Evolutionary conservation across 2,797 vertebrate genomes (phyloP), one percentile per base, ranked within the genome.

Genomic region (Enteromius argenteus): DNA sequence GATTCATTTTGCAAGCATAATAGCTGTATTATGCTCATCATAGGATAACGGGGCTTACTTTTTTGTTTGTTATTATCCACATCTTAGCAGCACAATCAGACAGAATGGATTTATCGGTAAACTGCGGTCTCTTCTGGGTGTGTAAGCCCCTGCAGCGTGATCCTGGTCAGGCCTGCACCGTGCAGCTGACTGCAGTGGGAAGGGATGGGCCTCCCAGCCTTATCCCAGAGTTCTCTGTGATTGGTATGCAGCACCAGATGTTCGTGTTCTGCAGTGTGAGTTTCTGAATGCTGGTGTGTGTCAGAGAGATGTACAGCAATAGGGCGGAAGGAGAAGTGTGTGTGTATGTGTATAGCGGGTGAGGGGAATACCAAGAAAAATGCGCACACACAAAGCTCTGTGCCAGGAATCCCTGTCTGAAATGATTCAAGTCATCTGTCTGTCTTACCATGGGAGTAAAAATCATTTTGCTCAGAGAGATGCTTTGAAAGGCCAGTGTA

Each of bases 201-300:
- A 83, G 76, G 78, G 76, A 53, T 72, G 7, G 67, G 21, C 46
- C 21, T 44, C 17, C 53, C 15, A 60, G 15, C 30, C 67, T 9
- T 64, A 67, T 88, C 79, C 80, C 79, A 77, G 30, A 82, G 23
- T 86, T 23, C n/a, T 58, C 66, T 86, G 71, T 92, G 88, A 93
- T 95, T 94, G 87, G 92, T 94, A 95, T 95, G 91, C 93, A 89
- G 89, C 89, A 88, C 89, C 91, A 91, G 91, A 78, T 90, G 44
- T 83, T 88, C 86, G 14, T 89, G 91, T 93, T 94, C 94, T 95
- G 95, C 94, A 93, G 95, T 94, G 91, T 94, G 93, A 89, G 88
- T 93, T 92, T 93, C 87, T 90, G 93, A 94, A 91, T 53, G 82
- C 83, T 87, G 90, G 90, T 89, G 90, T 90, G 88, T 91, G 93